phyloP scores from a whole-genome alignment of 2,113 vertebrate species.

The Holacanthus passer region DNA sequence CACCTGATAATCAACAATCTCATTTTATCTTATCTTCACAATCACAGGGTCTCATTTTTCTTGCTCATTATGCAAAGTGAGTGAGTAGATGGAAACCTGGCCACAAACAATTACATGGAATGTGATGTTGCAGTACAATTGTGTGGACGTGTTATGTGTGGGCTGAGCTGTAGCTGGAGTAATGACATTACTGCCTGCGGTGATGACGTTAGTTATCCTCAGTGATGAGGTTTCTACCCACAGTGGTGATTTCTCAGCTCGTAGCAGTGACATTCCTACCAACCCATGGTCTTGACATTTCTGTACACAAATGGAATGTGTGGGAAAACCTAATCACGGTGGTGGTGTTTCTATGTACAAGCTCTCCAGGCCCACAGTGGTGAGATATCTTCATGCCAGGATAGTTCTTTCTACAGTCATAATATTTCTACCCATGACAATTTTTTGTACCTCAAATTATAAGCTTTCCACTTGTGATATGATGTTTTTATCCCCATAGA shows the following conservation, averaged over 20 bases:
- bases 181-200: not conserved
- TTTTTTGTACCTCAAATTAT: not conserved
- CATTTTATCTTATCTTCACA: not conserved
- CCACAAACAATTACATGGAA: not conserved
- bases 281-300: not conserved
- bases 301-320: not conserved
- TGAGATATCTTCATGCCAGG: not conserved
- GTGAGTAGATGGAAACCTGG: not conserved
- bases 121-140: not conserved
- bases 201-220: not conserved
- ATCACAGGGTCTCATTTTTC: not conserved
- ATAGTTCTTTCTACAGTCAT: not conserved
- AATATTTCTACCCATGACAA: not conserved
- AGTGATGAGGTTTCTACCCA: slow-evolving; percentile 3
- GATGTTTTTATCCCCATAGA: not conserved
- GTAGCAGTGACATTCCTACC: rapidly evolving
- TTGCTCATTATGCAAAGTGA: slow-evolving; percentile 7
- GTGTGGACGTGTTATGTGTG: slow-evolving; percentile 1
- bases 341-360: not conserved
- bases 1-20: not conserved
- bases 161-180: slow-evolving; percentile 1
- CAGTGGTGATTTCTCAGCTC: not conserved
- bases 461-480: not conserved
- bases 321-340: not conserved
- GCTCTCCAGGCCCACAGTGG: not conserved